These are phyloP conservation scores for Oscheius onirici DNA, from an alignment of 2,888 invertebrate species.

Conservation along the genomic window DNA sequence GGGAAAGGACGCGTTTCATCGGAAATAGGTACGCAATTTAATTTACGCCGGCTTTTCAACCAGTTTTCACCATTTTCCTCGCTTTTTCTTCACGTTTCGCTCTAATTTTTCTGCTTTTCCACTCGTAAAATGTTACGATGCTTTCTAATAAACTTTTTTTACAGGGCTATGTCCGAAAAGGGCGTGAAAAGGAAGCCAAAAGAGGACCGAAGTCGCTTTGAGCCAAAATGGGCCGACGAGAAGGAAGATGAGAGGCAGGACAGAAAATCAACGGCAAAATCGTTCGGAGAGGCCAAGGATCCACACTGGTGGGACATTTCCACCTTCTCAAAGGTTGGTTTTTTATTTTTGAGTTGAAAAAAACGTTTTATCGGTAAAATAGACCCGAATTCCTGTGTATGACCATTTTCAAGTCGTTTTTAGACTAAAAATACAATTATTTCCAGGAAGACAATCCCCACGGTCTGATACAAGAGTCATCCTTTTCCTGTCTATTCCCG, in stretches of 20 bases:
- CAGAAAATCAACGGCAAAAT: conserved; percentile 43
- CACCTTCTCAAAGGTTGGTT: conserved; percentile 79
- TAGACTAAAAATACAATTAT: not conserved
- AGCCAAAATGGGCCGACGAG: conserved; percentile 49
- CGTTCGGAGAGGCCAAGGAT: conserved; percentile 63
- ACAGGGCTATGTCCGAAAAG: not conserved
- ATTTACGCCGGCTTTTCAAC: too few species aligned
- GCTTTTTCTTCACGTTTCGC: too few species aligned
- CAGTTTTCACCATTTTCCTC: too few species aligned
- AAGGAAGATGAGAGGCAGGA: conserved; percentile 41
- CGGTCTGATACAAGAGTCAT: conserved; percentile 89
- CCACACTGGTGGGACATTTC: conserved; percentile 74
- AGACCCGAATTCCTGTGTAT: too few species aligned
- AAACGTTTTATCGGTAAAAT: not conserved
- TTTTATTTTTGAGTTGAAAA: not conserved
- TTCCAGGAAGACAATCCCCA: conserved; percentile 80
- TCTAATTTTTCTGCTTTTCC: too few species aligned
- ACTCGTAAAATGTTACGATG: too few species aligned
- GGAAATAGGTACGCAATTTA: too few species aligned
- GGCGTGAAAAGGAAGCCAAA: conserved; percentile 11
- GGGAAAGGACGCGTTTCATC: too few species aligned
- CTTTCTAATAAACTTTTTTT: not conserved
- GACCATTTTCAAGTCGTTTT: not conserved
- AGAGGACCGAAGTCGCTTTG: conserved; percentile 39
- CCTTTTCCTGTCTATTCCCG: conserved; percentile 95